A percentile compares a stretch with the other conserved stretches of the same genome.
These are phyloP conservation scores for Tychaedon coryphoeus DNA, from an alignment of 2,113 vertebrate species.

Conservation along the genomic window DNA sequence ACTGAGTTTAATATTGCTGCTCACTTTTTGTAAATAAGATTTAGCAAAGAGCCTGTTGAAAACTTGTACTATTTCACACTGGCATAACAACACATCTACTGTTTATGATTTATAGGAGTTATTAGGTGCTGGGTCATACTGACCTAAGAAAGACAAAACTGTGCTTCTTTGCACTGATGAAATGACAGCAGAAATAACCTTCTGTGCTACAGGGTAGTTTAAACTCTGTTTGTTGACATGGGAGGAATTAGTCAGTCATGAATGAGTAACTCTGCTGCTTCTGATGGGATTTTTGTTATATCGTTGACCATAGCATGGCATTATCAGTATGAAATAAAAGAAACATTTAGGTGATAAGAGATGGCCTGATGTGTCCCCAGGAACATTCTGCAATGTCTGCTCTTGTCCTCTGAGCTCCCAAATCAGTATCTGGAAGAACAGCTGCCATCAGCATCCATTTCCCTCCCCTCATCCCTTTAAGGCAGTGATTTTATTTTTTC, in stretches of 20 bases:
- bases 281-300: slow-evolving; percentile 28
- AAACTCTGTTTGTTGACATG: slow-evolving; percentile 10
- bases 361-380: background rate
- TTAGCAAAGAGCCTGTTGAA: background rate
- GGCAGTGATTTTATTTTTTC: background rate
- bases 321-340: slow-evolving; percentile 32
- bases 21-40: background rate
- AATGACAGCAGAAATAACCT: slow-evolving; percentile 10
- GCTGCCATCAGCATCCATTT: background rate
- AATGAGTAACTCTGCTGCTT: background rate
- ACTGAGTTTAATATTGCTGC: background rate
- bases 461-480: background rate
- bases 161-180: background rate
- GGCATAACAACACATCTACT: background rate
- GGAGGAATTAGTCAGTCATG: slow-evolving; percentile 50
- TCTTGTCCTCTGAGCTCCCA: background rate
- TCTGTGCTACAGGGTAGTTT: slow-evolving; percentile 7
- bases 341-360: background rate
- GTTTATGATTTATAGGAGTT: background rate
- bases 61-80: background rate
- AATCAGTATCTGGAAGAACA: background rate
- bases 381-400: background rate
- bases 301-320: background rate
- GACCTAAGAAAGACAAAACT: background rate
- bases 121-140: background rate